These are phyloP conservation scores for Lophius americanus DNA, from an alignment of 2,797 vertebrate genomes.

Conservation along the genomic window DNA sequence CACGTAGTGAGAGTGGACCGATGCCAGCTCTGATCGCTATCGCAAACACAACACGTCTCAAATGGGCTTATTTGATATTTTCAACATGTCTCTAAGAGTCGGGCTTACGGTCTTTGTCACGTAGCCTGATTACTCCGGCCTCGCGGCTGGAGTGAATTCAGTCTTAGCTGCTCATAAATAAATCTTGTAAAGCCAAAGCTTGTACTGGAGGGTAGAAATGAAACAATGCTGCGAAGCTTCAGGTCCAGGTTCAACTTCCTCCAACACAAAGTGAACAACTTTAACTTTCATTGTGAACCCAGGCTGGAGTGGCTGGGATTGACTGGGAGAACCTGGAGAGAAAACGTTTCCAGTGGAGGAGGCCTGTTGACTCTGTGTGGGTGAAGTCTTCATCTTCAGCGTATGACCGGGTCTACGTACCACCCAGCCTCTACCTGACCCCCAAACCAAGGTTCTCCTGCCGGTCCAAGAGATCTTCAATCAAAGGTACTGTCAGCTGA, in stretches of 20 bases:
- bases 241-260: too few relatives aligned
- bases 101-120: slow-evolving; percentile 32
- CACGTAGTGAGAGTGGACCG: background rate
- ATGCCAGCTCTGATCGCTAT: slow-evolving; percentile 34
- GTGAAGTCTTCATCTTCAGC: too few relatives aligned
- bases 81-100: slow-evolving; percentile 16
- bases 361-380: too few relatives aligned
- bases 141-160: slow-evolving; percentile 11
- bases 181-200: background rate
- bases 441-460: too few relatives aligned
- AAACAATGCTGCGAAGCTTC: background rate
- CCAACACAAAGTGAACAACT: too few relatives aligned
- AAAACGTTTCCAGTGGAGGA: too few relatives aligned
- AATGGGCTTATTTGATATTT: slow-evolving; percentile 23
- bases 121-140: slow-evolving; percentile 8
- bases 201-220: background rate
- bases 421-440: too few relatives aligned
- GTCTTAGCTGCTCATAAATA: slow-evolving; percentile 17
- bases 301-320: too few relatives aligned
- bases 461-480: too few relatives aligned
- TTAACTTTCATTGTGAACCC: too few relatives aligned
- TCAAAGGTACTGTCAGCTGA: background rate
- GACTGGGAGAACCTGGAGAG: too few relatives aligned
- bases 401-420: too few relatives aligned
- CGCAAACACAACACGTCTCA: slow-evolving; percentile 19